Base-by-base conservation (phyloP, 2,113 vertebrate genomes). In the Gymnarchus niloticus region DNA sequence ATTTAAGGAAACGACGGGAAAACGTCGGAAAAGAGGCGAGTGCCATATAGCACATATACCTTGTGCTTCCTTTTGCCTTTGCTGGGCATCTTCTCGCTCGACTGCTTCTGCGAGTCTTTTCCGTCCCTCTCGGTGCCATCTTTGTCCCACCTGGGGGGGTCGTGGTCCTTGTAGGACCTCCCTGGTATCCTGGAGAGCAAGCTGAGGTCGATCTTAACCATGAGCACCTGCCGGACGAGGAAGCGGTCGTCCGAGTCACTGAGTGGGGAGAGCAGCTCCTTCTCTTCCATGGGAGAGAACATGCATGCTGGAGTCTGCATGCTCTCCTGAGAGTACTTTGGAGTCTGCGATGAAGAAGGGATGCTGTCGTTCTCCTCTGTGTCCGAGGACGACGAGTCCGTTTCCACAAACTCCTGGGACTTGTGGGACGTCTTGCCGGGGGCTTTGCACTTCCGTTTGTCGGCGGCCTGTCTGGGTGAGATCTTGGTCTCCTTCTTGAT, bases 51-150 rank as follows among this genome's bases (percentile, higher is more conserved):
- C 37, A 48, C 33, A 88, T 93, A 90, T 91, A 98, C 93, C 95
- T 99, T 99, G 90, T 97, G 97, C 92, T 99, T 99, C 93, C 97
- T 96, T 88, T 99, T 99, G 91, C 96, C 95, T 88, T 99, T 99
- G 49, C 89, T 96, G 4, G 96, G 95, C 85, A 87, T 93, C 91
- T 96, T 98, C 87, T 98, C 97, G 23, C 94, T 94, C 3, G 91
- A 85, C 89, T 94, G 96, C 90, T 99, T 99, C 93, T 95, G 97
- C 78, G 93, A 91, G 2, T 98, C 96, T 88, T 96, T 96, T 0
- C 83, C 56, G 54, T 98, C 97, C 86, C 96, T 94, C 89, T 98
- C 96, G 0, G 94, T 90, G 61, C 94, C 92, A 2, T 89, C 95
- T 23, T 98, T 97, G 83, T 99, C 97, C 78, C 87, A 93, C 92